Conservation (phyloP, 2,113 vertebrate species). For the Carollia perspicillata region DNA sequence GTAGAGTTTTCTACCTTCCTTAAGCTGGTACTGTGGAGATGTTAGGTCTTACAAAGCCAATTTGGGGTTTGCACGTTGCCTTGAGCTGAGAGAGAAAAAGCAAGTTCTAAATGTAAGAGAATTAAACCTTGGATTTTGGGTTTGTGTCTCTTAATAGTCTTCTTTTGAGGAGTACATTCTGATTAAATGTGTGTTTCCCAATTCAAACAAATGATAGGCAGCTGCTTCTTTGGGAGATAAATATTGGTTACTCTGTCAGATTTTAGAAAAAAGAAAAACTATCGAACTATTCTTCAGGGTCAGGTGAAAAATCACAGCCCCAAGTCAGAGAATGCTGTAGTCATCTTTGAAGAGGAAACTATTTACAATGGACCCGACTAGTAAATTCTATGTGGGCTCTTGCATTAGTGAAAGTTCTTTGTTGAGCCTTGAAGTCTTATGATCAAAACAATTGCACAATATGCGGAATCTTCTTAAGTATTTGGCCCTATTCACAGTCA, state of each 20-base stretch:
- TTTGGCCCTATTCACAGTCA: not conserved
- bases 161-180: not conserved
- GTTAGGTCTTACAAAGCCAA: not conserved
- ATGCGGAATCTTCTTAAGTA: not conserved
- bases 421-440: not conserved
- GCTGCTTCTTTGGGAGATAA: not conserved
- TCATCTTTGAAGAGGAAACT: not conserved
- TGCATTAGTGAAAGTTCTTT: not conserved
- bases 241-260: not conserved
- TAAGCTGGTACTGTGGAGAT: not conserved
- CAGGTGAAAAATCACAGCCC: not conserved
- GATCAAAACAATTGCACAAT: not conserved
- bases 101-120: not conserved
- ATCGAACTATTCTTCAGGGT: not conserved
- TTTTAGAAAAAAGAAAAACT: conserved; percentile 27
- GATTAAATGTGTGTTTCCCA: not conserved
- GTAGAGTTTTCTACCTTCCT: not conserved
- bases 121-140: not conserved
- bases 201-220: not conserved
- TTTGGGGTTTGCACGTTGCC: not conserved
- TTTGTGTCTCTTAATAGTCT: not conserved
- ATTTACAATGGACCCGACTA: not conserved
- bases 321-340: not conserved
- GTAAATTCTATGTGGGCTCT: not conserved
- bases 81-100: not conserved